Conservation (phyloP, 1,140 invertebrate species). For the Trachymyrmex septentrionalis region DNA sequence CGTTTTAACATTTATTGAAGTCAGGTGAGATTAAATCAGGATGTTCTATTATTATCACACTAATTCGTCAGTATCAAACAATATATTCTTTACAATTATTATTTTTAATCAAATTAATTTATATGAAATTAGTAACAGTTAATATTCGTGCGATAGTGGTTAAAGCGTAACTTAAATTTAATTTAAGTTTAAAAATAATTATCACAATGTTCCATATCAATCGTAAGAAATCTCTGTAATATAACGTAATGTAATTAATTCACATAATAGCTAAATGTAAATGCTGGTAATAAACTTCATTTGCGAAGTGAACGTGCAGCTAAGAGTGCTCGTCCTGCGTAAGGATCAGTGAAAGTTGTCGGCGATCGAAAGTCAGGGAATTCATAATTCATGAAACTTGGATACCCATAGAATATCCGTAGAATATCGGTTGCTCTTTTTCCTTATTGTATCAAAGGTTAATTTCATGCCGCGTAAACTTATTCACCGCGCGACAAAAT, state of each 20-base stretch:
- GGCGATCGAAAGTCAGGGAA: constrained; percentile 55
- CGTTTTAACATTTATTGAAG: neutral
- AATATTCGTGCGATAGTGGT: neutral
- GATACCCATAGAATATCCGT: constrained; percentile 37
- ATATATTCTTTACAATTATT: neutral
- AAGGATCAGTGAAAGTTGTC: constrained; percentile 61
- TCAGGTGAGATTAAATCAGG: neutral
- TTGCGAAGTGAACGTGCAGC: constrained; percentile 24
- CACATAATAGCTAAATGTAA: neutral
- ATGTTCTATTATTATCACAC: constrained; percentile 1
- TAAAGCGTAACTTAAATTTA: neutral
- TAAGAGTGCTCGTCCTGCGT: constrained; percentile 53
- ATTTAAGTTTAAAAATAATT: neutral
- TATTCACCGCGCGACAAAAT: constrained; percentile 46
- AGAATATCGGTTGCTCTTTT: constrained; percentile 21
- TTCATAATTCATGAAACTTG: constrained; percentile 61
- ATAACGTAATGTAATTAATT: neutral
- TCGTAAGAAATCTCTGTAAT: neutral
- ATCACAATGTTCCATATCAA: neutral
- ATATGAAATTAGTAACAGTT: neutral
- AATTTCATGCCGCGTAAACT: constrained; percentile 54
- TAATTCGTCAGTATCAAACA: neutral
- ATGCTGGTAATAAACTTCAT: neutral
- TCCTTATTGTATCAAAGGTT: constrained; percentile 47
- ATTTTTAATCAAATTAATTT: neutral